A percentile compares a stretch with the other conserved stretches of the same genome.
These are phyloP conservation scores for Xanthia togata DNA, from an alignment of 2,888 invertebrate species.

Conservation along the genomic window DNA sequence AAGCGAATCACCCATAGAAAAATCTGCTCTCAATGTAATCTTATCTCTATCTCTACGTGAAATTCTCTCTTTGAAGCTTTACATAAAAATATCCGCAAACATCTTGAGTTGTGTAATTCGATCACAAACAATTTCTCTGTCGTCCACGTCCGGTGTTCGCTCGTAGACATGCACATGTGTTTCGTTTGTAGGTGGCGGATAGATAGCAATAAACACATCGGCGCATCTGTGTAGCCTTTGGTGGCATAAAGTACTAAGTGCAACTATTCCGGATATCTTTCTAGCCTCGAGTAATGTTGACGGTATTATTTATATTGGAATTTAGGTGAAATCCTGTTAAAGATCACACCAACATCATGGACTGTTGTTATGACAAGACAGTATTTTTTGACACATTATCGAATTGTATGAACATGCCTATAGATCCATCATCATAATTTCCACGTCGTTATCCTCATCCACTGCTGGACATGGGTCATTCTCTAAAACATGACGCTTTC, in stretches of 20 bases:
- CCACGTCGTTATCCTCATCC: background rate
- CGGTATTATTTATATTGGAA: too few relatives aligned
- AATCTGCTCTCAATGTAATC: background rate
- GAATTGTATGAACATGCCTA: too few relatives aligned
- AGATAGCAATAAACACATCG: slow-evolving; percentile 30
- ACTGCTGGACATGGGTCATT: background rate
- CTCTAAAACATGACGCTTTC: background rate
- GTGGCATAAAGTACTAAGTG: slow-evolving; percentile 9
- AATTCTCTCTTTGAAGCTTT: background rate
- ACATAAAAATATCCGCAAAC: slow-evolving; percentile 41
- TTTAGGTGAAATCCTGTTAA: too few relatives aligned
- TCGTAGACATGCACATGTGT: slow-evolving; percentile 53
- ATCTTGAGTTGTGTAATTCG: slow-evolving; percentile 41
- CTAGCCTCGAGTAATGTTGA: too few relatives aligned
- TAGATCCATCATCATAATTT: background rate
- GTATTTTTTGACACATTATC: too few relatives aligned
- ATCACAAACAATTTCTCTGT: slow-evolving; percentile 46
- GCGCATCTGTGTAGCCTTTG: slow-evolving; percentile 20
- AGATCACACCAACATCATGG: too few relatives aligned
- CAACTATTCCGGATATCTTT: background rate
- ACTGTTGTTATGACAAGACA: too few relatives aligned
- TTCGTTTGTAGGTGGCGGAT: slow-evolving; percentile 28
- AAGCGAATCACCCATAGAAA: background rate
- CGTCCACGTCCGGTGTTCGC: slow-evolving; percentile 46
- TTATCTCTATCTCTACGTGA: background rate